Percentiles rank a stretch among this genome's conserved stretches.
phyloP scores from a whole-genome alignment of 2,888 invertebrate species.

The Hyles lineata region DNA sequence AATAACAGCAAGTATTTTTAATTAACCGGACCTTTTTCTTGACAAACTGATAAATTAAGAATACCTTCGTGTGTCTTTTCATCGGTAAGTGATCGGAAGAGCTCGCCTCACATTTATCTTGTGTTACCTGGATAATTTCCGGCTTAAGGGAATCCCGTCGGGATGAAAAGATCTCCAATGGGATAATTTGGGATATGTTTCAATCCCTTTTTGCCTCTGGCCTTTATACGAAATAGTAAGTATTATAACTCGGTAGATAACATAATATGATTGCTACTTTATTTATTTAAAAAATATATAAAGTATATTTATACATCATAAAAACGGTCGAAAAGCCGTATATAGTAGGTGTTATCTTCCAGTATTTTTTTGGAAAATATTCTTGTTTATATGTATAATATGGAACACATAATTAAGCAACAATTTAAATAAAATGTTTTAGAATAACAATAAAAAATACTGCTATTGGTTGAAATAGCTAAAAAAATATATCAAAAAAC shows the following conservation, averaged over 20 bases:
- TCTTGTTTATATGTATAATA: too few relatives aligned
- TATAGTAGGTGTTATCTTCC: too few relatives aligned
- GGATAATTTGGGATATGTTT: conserved; percentile 5
- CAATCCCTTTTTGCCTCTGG: conserved; percentile 1
- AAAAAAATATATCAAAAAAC: too few relatives aligned
- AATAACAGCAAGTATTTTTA: too few relatives aligned
- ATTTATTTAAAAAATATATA: too few relatives aligned
- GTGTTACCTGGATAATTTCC: conserved; percentile 13
- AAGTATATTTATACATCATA: too few relatives aligned
- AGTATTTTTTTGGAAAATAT: too few relatives aligned
- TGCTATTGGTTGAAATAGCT: neutral
- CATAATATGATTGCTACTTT: neutral
- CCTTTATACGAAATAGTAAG: neutral
- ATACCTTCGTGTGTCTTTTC: neutral
- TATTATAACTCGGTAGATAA: neutral
- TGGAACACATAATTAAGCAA: too few relatives aligned
- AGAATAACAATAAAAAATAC: too few relatives aligned
- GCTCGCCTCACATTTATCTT: neutral
- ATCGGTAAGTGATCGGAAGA: neutral
- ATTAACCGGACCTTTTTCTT: too few relatives aligned
- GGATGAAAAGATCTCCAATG: conserved; percentile 11
- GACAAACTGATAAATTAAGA: neutral
- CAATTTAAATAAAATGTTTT: too few relatives aligned
- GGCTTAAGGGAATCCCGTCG: conserved; percentile 9
- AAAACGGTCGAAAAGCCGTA: too few relatives aligned